Evolutionary conservation across 2,797 vertebrate genomes (phyloP).

Genomic region (Lacerta bilineata): DNA sequence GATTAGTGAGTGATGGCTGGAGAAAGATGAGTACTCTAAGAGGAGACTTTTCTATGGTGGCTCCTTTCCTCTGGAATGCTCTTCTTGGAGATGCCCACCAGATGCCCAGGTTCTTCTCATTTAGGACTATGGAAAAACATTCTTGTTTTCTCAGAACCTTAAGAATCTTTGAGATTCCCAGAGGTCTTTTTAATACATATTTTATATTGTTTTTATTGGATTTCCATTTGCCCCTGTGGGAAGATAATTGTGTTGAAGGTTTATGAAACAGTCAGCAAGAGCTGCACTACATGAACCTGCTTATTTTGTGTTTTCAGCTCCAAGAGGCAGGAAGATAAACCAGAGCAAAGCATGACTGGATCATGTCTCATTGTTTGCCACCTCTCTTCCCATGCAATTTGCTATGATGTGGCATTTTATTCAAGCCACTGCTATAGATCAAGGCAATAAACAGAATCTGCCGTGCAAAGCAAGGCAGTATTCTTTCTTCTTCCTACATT

Average conservation of each 20-base stretch:
- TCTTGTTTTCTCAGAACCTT: no score
- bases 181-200: no score
- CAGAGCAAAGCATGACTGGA: background rate
- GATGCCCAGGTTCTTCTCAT: no score
- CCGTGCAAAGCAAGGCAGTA: background rate
- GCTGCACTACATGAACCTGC: background rate
- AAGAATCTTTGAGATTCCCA: no score
- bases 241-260: background rate
- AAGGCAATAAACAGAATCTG: background rate
- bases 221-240: background rate
- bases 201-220: background rate
- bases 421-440: conserved; percentile 13
- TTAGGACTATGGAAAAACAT: no score
- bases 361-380: background rate
- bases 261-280: background rate
- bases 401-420: background rate
- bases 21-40: no score
- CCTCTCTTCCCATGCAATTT: background rate
- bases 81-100: no score
- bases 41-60: no score
- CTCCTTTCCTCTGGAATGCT: no score
- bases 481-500: background rate
- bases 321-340: background rate
- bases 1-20: no score
- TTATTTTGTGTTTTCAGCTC: background rate